Evolutionary conservation across 2,888 invertebrate species (phyloP), one percentile per base, ranked within the genome.

Genomic region (Ochlodes sylvanus): DNA sequence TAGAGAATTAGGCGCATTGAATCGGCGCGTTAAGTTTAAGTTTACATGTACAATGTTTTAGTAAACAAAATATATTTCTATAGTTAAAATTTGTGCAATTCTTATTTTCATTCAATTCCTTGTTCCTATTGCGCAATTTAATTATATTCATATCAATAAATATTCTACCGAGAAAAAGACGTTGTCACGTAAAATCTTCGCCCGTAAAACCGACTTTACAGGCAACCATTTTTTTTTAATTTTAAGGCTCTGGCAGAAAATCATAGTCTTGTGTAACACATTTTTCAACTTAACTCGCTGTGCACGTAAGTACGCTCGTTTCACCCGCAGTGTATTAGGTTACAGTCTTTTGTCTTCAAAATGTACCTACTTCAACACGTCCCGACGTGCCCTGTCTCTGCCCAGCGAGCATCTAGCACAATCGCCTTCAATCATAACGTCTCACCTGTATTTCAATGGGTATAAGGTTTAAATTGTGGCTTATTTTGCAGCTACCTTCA

Each of bases 291-390:
- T 54, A n/a, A 15, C 32, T 50, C 52, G 66, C 52, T 9, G 4
- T 60, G 44, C 66, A 61, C 60, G 66, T 34, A 55, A 55, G 55
- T 60, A 65, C 50, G 42, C 71, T 70, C 70, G 69, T 69, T 73
- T 56, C 65, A 72, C 78, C 79, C 80, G 81, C 77, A 79, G 76
- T 69, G 73, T 89, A 89, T 91, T 89, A 74, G 80, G 83, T 91
- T 82, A 78, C 90, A 76, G 71, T 78, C 90, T 86, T 86, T 92
- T 92, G 91, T 92, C 76, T 79, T 61, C 38, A 64, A 73, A 73
- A 70, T 77, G 83, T 84, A 84, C n/a, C n/a, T n/a, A n/a, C 88
- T 88, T 79, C 75, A 82, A 76, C 88, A 88, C 86, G 86, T 81
- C 78, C 76, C 75, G 76, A 58, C 73, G 75, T 73, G 74, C 72